phyloP scores from a whole-genome alignment of 2,113 vertebrate species.

The Syrmaticus mikado region DNA sequence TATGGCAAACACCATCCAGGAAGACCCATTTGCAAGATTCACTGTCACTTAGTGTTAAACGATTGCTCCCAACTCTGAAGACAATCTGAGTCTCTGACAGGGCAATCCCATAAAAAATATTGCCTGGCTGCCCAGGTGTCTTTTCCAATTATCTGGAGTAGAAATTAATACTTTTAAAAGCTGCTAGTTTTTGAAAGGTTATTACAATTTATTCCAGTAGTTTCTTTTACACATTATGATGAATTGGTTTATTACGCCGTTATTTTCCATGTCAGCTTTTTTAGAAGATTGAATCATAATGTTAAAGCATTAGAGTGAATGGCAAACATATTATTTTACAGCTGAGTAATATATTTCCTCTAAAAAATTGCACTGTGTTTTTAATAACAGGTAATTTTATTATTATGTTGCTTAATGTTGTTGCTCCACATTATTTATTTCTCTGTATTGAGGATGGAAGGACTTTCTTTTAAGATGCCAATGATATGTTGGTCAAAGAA shows the following conservation, averaged over 20 bases:
- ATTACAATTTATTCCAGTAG: slow-evolving; percentile 85
- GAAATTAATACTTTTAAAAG: slow-evolving; percentile 94
- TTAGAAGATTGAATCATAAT: slow-evolving; percentile 82
- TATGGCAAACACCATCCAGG: slow-evolving; percentile 86
- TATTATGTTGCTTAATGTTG: slow-evolving; percentile 74
- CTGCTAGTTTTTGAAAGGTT: slow-evolving; percentile 90
- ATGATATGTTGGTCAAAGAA: slow-evolving; percentile 61
- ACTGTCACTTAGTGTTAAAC: slow-evolving; percentile 87
- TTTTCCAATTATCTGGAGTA: slow-evolving; percentile 92
- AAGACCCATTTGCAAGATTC: slow-evolving; percentile 91
- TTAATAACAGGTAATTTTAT: slow-evolving; percentile 83
- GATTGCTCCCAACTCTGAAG: slow-evolving; percentile 85
- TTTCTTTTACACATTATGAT: slow-evolving; percentile 85
- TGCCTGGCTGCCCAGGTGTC: slow-evolving; percentile 84
- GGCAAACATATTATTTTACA: slow-evolving; percentile 80
- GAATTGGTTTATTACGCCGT: slow-evolving; percentile 82
- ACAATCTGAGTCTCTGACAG: slow-evolving; percentile 89
- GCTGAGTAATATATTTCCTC: slow-evolving; percentile 73
- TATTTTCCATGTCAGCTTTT: slow-evolving; percentile 85
- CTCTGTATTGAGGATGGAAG: slow-evolving; percentile 9
- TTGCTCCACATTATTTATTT: slow-evolving; percentile 77
- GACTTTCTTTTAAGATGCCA: slow-evolving; percentile 67
- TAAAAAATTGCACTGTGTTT: slow-evolving; percentile 73
- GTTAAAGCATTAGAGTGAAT: slow-evolving; percentile 79
- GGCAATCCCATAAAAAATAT: slow-evolving; percentile 89